Conservation (phyloP, 2,113 vertebrate genomes). For the Solenodon paradoxus region DNA sequence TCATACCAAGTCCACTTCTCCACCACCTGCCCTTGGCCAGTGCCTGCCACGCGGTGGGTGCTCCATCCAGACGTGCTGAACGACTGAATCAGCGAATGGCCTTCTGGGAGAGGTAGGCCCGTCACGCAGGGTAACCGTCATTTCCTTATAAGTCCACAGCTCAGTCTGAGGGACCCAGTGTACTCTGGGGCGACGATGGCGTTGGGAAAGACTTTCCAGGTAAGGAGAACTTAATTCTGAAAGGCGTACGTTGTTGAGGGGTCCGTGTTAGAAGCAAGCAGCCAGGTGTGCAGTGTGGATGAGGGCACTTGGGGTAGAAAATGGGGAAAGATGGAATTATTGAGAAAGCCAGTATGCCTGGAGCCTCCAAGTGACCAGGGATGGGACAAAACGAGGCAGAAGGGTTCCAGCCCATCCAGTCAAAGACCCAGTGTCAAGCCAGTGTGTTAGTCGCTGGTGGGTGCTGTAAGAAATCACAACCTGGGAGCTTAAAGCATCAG, state of each 20-base stretch:
- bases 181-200: neutral
- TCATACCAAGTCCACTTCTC: neutral
- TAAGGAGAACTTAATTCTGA: neutral
- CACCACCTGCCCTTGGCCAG: rapidly evolving
- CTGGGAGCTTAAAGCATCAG: neutral
- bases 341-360: neutral
- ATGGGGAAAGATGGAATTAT: neutral
- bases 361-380: rapidly evolving
- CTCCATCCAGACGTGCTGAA: neutral
- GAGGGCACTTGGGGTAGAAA: neutral
- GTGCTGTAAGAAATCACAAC: no score
- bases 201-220: neutral
- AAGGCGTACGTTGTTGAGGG: no score
- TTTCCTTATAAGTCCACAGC: rapidly evolving
- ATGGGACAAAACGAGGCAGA: no score
- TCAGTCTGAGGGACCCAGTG: rapidly evolving
- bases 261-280: rapidly evolving
- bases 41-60: rapidly evolving
- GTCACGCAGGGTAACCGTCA: rapidly evolving
- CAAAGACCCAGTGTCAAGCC: no score
- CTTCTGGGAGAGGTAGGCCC: neutral
- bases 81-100: rapidly evolving
- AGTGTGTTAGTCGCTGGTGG: rapidly evolving
- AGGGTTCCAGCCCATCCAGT: neutral
- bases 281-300: rapidly evolving